These are phyloP conservation scores for Clarias laeviceps DNA, from an alignment of 2,797 vertebrate genomes.

Conservation along the genomic window DNA sequence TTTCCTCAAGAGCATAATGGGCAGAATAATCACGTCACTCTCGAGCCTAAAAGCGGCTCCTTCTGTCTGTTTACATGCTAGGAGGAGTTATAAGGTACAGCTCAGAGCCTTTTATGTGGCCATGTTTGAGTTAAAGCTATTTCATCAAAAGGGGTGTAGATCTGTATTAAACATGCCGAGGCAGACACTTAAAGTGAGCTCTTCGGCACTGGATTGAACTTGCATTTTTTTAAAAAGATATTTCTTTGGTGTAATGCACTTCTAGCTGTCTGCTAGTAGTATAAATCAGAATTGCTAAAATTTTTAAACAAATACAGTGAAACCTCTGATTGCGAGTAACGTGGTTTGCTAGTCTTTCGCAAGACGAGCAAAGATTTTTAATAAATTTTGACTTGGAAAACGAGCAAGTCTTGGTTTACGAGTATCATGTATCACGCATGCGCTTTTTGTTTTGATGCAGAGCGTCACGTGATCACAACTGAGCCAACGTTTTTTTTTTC, in stretches of 20 bases:
- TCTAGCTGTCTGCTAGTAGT: not conserved
- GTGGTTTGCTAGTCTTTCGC: no score
- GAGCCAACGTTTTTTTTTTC: no score
- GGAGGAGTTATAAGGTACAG: conserved; percentile 23
- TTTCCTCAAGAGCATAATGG: conserved; percentile 25
- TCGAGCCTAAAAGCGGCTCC: not conserved
- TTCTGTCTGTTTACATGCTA: conserved; percentile 25
- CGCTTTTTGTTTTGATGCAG: no score
- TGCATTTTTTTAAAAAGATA: not conserved
- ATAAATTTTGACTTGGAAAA: no score
- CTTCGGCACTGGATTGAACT: not conserved
- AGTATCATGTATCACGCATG: no score
- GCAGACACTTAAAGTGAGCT: not conserved
- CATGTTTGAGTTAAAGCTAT: conserved; percentile 20
- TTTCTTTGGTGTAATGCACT: not conserved
- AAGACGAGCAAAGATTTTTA: no score
- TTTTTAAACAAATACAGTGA: no score
- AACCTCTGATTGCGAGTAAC: no score
- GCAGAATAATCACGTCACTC: not conserved
- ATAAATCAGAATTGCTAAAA: not conserved
- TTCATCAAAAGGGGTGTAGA: not conserved
- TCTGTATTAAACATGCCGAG: not conserved
- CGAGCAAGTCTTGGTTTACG: no score
- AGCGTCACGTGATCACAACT: no score
- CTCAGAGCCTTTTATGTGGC: conserved; percentile 23